Evolutionary conservation across 2,113 vertebrate species (phyloP).

Genomic region (Erythrocebus patas): DNA sequence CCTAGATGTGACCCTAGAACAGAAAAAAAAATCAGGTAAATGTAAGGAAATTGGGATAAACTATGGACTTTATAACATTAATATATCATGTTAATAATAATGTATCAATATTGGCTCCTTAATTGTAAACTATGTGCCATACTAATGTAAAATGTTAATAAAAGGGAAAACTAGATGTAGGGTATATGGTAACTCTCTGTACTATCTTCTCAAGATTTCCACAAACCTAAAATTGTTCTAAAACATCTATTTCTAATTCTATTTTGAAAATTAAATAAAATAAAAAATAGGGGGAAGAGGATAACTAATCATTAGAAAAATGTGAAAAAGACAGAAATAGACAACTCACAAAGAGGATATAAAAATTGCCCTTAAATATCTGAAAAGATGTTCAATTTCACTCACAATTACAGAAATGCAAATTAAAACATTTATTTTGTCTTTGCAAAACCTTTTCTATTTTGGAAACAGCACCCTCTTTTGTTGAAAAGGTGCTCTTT

Average conservation of each 20-base stretch:
- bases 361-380: background rate
- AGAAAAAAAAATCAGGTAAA: background rate
- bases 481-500: background rate
- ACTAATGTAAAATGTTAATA: background rate
- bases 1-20: background rate
- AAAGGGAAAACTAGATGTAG: background rate
- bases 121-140: background rate
- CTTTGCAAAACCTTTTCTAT: background rate
- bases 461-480: background rate
- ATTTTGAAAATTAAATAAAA: background rate
- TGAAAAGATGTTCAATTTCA: background rate
- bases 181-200: background rate
- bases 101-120: background rate
- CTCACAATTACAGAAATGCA: background rate
- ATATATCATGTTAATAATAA: background rate
- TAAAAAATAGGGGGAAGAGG: background rate
- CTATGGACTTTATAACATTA: background rate
- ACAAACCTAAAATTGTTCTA: background rate
- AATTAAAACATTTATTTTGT: slow-evolving; percentile 26
- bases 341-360: background rate
- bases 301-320: background rate
- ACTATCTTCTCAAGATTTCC: background rate
- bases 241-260: background rate
- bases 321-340: background rate
- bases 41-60: background rate